Conservation (phyloP, 2,888 invertebrate genomes). For the Rutpela maculata region DNA sequence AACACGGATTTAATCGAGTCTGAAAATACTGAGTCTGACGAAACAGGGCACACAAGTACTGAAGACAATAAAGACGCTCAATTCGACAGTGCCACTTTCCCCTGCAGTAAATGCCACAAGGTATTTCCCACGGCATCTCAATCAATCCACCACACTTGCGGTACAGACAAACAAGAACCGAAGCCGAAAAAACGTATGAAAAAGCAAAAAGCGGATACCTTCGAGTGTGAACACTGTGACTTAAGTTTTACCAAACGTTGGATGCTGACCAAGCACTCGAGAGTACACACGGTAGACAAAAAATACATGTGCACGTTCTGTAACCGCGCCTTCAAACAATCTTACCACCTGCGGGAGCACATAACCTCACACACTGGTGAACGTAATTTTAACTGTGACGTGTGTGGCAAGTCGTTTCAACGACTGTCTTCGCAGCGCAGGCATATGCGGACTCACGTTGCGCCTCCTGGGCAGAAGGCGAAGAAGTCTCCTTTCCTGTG, state of each 20-base stretch:
- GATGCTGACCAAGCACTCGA: conserved; percentile 62
- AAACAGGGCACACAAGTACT: neutral
- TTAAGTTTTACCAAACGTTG: conserved; percentile 59
- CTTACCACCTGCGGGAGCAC: conserved; percentile 66
- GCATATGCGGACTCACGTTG: conserved; percentile 65
- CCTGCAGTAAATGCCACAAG: conserved; percentile 9
- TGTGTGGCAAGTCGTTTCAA: conserved; percentile 67
- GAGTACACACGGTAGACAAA: conserved; percentile 57
- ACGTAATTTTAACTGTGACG: conserved; percentile 64
- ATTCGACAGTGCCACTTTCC: neutral
- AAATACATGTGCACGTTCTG: conserved; percentile 55
- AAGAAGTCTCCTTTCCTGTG: conserved; percentile 69
- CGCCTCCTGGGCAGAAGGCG: conserved; percentile 66
- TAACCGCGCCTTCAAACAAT: conserved; percentile 65
- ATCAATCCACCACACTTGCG: conserved; percentile 11
- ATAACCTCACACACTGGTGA: conserved; percentile 67
- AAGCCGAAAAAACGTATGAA: conserved; percentile 9
- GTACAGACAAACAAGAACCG: conserved; percentile 8
- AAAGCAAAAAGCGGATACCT: conserved; percentile 36
- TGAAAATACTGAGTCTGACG: neutral
- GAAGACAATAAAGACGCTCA: neutral
- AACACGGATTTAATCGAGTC: neutral
- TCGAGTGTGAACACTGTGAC: conserved; percentile 61
- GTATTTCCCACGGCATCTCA: conserved; percentile 19
- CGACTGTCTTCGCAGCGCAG: conserved; percentile 65